Percentiles rank a stretch among this genome's conserved stretches.
Conservation (phyloP, 2,113 vertebrate species). For the Agelaius phoeniceus region DNA sequence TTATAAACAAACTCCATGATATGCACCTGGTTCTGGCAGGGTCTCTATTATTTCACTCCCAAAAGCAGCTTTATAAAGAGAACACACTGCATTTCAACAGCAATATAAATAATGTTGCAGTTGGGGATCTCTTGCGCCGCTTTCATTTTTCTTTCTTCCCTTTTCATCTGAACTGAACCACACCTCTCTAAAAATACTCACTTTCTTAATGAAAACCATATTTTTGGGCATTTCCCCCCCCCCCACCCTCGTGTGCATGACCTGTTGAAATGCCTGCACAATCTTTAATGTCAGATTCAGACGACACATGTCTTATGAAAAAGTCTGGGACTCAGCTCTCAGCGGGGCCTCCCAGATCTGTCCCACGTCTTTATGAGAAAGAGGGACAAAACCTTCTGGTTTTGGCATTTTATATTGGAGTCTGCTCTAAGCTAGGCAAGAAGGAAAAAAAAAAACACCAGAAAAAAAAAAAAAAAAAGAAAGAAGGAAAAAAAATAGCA, state of each 20-base stretch:
- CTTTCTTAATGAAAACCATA: conserved; percentile 82
- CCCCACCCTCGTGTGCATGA: background rate
- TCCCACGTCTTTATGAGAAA: conserved; percentile 80
- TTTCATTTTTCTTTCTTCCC: conserved; percentile 54
- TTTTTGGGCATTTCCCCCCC: conserved; percentile 46
- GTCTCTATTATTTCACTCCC: conserved; percentile 48
- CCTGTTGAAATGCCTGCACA: conserved; percentile 75
- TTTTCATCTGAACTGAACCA: conserved; percentile 70
- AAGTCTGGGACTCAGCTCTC: conserved; percentile 71
- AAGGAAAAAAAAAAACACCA: background rate
- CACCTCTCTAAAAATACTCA: conserved; percentile 81
- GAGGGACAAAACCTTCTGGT: conserved; percentile 81
- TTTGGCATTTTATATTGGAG: conserved; percentile 84
- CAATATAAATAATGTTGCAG: conserved; percentile 56
- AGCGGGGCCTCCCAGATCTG: conserved; percentile 69
- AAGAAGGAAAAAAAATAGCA: conserved; percentile 72
- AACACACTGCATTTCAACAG: conserved; percentile 58
- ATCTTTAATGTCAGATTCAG: conserved; percentile 79
- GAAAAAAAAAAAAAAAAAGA: background rate
- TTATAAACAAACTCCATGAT: conserved; percentile 46
- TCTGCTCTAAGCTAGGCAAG: conserved; percentile 74
- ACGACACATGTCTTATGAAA: conserved; percentile 80
- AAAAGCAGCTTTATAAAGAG: conserved; percentile 54
- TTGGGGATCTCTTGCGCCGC: conserved; percentile 43
- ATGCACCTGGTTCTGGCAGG: conserved; percentile 40